Conservation (phyloP, 2,113 vertebrate genomes). For the Bothrops jararaca region DNA sequence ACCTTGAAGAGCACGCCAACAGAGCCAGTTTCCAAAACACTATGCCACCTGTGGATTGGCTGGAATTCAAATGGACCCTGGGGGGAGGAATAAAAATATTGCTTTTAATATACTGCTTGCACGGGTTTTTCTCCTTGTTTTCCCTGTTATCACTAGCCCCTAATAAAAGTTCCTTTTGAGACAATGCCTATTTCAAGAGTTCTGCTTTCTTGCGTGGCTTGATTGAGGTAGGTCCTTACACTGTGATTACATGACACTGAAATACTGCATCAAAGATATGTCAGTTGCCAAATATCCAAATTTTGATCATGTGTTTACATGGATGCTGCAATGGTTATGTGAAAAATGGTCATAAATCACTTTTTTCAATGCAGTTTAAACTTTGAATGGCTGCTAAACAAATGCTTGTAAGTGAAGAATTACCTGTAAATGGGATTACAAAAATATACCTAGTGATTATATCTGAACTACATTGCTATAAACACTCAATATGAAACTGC, state of each 20-base stretch:
- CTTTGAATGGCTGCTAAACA: neutral
- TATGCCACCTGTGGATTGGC: too few species aligned
- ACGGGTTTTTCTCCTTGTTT: too few species aligned
- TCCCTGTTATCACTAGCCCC: too few species aligned
- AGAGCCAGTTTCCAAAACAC: too few species aligned
- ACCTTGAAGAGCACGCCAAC: too few species aligned
- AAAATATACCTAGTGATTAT: neutral
- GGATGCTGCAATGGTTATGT: neutral
- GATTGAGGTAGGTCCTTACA: too few species aligned
- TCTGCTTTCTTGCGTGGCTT: too few species aligned
- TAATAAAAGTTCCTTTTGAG: too few species aligned
- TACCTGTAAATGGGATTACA: neutral
- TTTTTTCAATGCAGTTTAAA: neutral
- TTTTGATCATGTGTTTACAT: neutral
- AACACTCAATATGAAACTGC: neutral
- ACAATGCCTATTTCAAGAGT: too few species aligned
- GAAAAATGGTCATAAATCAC: neutral
- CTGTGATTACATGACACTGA: neutral
- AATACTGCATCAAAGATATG: neutral
- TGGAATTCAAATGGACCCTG: too few species aligned
- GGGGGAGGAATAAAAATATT: too few species aligned
- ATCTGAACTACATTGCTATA: neutral
- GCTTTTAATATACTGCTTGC: too few species aligned
- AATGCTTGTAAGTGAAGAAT: neutral
- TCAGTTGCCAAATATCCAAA: neutral